These are phyloP conservation scores for Monoplex corrugatus DNA, from an alignment of 2,888 invertebrate species.

Conservation along the genomic window DNA sequence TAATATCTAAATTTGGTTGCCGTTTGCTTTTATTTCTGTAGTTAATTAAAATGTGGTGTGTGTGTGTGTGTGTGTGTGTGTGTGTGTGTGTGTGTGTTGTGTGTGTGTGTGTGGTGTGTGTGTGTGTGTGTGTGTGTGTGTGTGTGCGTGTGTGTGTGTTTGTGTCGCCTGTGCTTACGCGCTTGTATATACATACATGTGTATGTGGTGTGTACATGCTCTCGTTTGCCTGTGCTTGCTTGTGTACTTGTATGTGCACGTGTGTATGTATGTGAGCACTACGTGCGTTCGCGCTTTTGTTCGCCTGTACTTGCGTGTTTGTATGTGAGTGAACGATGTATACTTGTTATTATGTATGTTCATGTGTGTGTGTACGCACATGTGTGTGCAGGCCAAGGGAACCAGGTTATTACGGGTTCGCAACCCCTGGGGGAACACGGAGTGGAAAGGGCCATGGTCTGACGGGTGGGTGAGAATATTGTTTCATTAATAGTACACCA, in stretches of 20 bases:
- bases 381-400: conserved; percentile 31
- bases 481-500: too few species aligned
- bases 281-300: not conserved
- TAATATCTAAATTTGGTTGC: too few species aligned
- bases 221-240: too few species aligned
- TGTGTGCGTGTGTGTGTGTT: not conserved
- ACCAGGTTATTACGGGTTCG: conserved; percentile 83
- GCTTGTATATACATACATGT: not conserved
- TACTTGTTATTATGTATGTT: not conserved
- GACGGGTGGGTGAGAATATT: conserved; percentile 81
- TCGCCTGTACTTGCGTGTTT: not conserved
- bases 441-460: conserved; percentile 89
- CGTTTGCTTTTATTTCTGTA: too few species aligned
- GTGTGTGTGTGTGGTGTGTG: not conserved
- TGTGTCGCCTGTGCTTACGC: not conserved
- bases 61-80: not conserved
- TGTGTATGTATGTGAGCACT: not conserved
- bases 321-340: too few species aligned
- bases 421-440: conserved; percentile 87
- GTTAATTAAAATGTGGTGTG: not conserved
- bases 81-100: not conserved
- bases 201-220: not conserved
- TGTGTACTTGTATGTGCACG: not conserved
- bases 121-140: conserved; percentile 7
- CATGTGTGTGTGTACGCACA: conserved; percentile 33